phyloP scores from a whole-genome alignment of 1,140 invertebrate species.

The Procambarus clarkii region DNA sequence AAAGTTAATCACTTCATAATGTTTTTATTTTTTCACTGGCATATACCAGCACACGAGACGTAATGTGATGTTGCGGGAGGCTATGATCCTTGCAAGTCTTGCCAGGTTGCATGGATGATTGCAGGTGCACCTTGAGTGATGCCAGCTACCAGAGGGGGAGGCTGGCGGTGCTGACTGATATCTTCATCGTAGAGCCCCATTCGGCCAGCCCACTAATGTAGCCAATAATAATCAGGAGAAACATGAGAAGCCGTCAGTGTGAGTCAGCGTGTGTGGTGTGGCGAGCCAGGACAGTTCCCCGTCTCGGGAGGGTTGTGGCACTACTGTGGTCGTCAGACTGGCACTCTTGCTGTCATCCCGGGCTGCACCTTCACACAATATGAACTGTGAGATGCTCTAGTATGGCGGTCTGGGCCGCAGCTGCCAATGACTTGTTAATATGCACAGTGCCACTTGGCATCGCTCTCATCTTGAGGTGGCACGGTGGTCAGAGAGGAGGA shows the following conservation, averaged over 20 bases:
- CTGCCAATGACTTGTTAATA: background rate
- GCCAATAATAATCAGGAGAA: background rate
- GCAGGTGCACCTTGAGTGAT: too few species aligned
- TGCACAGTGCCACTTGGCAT: constrained; percentile 5
- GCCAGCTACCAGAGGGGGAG: background rate
- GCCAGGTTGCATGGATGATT: too few species aligned
- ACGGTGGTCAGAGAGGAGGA: background rate
- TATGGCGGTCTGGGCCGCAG: background rate
- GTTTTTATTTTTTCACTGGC: too few species aligned
- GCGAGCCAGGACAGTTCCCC: background rate
- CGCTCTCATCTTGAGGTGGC: background rate
- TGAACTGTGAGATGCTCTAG: background rate
- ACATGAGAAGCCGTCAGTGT: background rate
- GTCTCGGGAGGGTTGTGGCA: background rate
- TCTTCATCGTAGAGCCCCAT: background rate
- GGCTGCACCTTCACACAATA: background rate
- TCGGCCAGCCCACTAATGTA: background rate
- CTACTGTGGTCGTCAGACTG: background rate
- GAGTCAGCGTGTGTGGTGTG: background rate
- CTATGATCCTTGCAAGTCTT: too few species aligned
- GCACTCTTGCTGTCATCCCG: background rate
- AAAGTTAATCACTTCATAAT: too few species aligned
- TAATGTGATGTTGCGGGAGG: too few species aligned
- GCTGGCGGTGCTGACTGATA: background rate
- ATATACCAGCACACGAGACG: too few species aligned